Base-by-base conservation (phyloP, 2,113 vertebrate species). In the Scophthalmus maximus region DNA sequence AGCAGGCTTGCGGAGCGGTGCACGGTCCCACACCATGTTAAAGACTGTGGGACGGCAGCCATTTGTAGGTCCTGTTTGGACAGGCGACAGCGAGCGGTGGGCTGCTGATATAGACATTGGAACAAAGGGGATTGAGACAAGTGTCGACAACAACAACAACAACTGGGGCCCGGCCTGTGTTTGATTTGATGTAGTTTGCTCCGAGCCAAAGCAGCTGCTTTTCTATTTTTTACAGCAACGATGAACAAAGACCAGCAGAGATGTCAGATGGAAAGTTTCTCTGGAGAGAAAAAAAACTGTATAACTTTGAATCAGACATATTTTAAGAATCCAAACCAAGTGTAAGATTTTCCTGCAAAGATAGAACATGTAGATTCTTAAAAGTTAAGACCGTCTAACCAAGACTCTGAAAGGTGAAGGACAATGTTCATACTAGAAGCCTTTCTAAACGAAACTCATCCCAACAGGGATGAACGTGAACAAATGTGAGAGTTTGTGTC, bases 101-200 rank as follows among this genome's bases (percentile, higher is more conserved):
- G 84, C 32, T 71, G 76, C 20, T 38, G 88, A 90, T 89, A 90
- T 61, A 72, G 83, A 87, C 79, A 42, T 81, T 49, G 86, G 82
- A 88, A 91, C 83, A 88, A 91, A 91, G 60, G 53, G 78, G 88
- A 90, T 90, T 85, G 86, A 82, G 75, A 87, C 73, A 65, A 88
- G 73, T 79, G 73, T 83, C 78, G 73, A 80, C 75, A 82, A 75
- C 75, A 75, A 65, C 68, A 56, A 68, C 66, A 79, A 61, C 68
- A 6, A 14, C 66, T n/a, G n/a, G n/a, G 84, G 76, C 60, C 42
- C 67, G 53, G 75, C 38, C 56, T 65, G 79, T 66, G 78, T 78
- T 81, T 77, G 81, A 85, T 75, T 84, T 74, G 76, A 79, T 83
- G 79, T 65, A 47, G 69, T 85, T 71, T 55, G 64, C 83, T 78